Evolutionary conservation across 2,797 vertebrate species (phyloP).

Genomic region (Leptoclinus maculatus): DNA sequence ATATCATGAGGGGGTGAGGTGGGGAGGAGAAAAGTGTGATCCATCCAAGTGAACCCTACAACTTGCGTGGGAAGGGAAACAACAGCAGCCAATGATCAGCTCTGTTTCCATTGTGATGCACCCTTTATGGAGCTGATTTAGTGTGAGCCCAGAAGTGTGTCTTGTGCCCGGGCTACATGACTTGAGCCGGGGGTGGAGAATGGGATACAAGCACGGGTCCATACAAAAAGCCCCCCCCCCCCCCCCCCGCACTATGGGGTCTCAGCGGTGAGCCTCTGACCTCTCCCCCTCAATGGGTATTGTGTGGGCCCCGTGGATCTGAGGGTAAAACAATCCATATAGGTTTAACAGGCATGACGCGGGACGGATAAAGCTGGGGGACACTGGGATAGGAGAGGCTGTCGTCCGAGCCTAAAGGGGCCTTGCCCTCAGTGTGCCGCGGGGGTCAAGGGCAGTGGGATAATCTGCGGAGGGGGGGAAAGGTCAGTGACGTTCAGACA

Average conservation of each 20-base stretch:
- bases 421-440: conserved; percentile 40
- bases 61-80: conserved; percentile 33
- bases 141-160: conserved; percentile 65
- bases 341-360: conserved; percentile 77
- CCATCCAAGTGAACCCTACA: conserved; percentile 34
- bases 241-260: conserved; percentile 27
- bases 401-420: conserved; percentile 8
- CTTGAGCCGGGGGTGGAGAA: conserved; percentile 68
- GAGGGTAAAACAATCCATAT: conserved; percentile 72
- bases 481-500: conserved; percentile 41
- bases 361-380: conserved; percentile 59
- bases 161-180: conserved; percentile 51
- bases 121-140: conserved; percentile 70
- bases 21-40: background rate
- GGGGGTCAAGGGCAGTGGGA: conserved; percentile 61
- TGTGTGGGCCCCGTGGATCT: conserved; percentile 64
- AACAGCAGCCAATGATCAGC: conserved; percentile 49
- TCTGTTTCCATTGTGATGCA: conserved; percentile 42
- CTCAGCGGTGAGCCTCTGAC: conserved; percentile 67
- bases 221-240: conserved; percentile 56
- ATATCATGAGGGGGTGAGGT: conserved; percentile 19
- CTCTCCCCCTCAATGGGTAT: conserved; percentile 71
- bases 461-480: conserved; percentile 51
- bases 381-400: conserved; percentile 47
- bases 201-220: conserved; percentile 63